Conservation (phyloP, 1,140 invertebrate genomes). For the Papilio xuthus region DNA sequence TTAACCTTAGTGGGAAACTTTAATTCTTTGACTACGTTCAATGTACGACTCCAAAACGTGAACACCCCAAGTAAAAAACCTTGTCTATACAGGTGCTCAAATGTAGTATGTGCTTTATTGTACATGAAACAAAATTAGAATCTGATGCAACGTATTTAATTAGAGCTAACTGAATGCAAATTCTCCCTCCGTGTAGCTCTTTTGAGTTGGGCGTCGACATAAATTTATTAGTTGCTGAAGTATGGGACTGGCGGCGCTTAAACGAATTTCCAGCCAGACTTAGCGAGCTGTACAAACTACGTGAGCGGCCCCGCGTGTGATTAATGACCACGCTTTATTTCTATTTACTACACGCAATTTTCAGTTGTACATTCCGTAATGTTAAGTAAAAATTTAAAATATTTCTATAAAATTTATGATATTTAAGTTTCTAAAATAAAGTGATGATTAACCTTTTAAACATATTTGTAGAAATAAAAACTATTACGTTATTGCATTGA, state of each 20-base stretch:
- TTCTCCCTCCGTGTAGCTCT: conserved; percentile 2
- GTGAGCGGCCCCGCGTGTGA: conserved; percentile 38
- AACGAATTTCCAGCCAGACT: conserved; percentile 28
- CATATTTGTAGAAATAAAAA: too few relatives aligned
- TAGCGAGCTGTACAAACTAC: conserved; percentile 38
- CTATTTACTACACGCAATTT: conserved; percentile 42
- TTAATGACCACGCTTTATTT: conserved; percentile 46
- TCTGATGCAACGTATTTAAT: conserved; percentile 13
- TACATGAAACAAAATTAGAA: not conserved
- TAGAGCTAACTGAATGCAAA: conserved; percentile 24
- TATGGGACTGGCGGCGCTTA: conserved; percentile 22
- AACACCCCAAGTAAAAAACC: too few relatives aligned
- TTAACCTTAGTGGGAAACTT: too few relatives aligned
- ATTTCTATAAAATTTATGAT: not conserved
- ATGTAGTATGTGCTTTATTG: not conserved
- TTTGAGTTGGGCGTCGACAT: conserved; percentile 34
- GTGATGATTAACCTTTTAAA: too few relatives aligned
- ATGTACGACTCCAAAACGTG: too few relatives aligned
- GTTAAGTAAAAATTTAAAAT: not conserved
- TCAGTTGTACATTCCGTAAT: not conserved
- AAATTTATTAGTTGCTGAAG: conserved; percentile 39
- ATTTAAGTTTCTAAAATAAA: too few relatives aligned
- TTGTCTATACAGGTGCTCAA: too few relatives aligned
- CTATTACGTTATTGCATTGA: not conserved
- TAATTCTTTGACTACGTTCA: too few relatives aligned